Conservation (phyloP, 2,888 invertebrate species). For the Drosophila longiperda region DNA sequence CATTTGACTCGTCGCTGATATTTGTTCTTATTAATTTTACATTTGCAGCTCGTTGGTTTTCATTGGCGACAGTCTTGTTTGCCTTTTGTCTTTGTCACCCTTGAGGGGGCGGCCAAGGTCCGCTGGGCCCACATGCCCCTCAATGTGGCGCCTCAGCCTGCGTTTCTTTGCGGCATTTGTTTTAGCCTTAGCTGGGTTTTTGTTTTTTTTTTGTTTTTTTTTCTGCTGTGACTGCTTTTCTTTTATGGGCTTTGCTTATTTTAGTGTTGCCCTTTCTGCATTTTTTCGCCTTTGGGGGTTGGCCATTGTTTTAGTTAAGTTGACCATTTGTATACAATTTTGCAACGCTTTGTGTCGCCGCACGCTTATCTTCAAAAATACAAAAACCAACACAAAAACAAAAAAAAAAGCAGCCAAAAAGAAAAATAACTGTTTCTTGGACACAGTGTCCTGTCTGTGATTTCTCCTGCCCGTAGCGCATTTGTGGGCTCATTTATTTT, state of each 20-base stretch:
- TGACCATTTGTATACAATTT: conserved; percentile 81
- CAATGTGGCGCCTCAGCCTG: conserved; percentile 44
- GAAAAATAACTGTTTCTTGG: conserved; percentile 34
- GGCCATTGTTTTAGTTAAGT: conserved; percentile 76
- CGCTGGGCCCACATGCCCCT: conserved; percentile 5
- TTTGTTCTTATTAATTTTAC: conserved; percentile 75
- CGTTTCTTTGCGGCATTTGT: conserved; percentile 37
- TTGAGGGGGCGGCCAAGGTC: conserved; percentile 19
- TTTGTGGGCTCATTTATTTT: conserved; percentile 80
- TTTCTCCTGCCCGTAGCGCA: conserved; percentile 46
- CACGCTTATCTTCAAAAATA: conserved; percentile 68
- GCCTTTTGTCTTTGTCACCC: conserved; percentile 37
- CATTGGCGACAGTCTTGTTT: conserved; percentile 33
- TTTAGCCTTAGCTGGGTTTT: conserved; percentile 26
- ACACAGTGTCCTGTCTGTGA: conserved; percentile 40
- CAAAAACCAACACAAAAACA: background rate
- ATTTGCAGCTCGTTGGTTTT: conserved; percentile 77
- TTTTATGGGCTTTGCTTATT: conserved; percentile 65
- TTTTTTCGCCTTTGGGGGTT: conserved; percentile 39
- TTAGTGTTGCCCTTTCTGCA: conserved; percentile 40
- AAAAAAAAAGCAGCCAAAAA: background rate
- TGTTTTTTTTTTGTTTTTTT: conserved; percentile 19
- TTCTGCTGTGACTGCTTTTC: conserved; percentile 37
- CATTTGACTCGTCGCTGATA: conserved; percentile 31
- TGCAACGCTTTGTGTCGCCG: conserved; percentile 55